Percentiles rank a stretch among this genome's conserved stretches.
phyloP scores from a whole-genome alignment of 1,140 invertebrate species.

The Drosophila bocki region DNA sequence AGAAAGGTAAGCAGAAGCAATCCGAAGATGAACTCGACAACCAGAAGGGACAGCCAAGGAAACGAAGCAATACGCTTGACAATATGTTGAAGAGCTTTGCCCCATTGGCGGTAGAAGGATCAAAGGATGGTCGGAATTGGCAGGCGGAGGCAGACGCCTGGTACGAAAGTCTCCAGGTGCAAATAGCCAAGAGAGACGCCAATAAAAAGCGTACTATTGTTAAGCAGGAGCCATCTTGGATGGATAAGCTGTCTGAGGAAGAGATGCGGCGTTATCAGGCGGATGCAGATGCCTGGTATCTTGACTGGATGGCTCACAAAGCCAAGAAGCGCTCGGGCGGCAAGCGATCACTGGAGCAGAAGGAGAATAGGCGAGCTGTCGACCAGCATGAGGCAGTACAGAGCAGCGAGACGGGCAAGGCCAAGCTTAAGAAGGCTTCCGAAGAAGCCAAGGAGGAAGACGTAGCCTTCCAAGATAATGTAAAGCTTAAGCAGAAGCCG shows the following conservation, averaged over 20 bases:
- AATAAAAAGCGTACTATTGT: background rate
- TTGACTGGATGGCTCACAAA: background rate
- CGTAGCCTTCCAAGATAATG: conserved; percentile 22
- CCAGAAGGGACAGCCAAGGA: too few species aligned
- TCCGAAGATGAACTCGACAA: too few species aligned
- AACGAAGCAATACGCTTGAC: too few species aligned
- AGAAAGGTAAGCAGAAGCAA: too few species aligned
- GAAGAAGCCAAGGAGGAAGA: background rate
- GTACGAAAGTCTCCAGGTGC: background rate
- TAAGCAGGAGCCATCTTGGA: background rate
- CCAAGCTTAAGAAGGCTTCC: background rate
- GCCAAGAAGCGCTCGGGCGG: background rate
- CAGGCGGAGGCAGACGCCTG: conserved; percentile 1
- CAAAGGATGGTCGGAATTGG: background rate
- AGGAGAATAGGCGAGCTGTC: too few species aligned
- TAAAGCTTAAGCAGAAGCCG: conserved; percentile 44
- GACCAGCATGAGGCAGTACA: background rate
- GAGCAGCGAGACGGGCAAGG: background rate
- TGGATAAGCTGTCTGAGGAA: background rate
- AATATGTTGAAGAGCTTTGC: too few species aligned
- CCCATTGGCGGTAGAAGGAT: background rate
- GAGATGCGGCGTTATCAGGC: background rate
- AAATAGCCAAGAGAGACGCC: background rate
- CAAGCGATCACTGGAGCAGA: too few species aligned
- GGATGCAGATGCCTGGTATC: background rate